A percentile compares a stretch with the other conserved stretches of the same genome.
Evolutionary conservation across 2,113 vertebrate species (phyloP).

Genomic region (Struthidea cinerea): DNA sequence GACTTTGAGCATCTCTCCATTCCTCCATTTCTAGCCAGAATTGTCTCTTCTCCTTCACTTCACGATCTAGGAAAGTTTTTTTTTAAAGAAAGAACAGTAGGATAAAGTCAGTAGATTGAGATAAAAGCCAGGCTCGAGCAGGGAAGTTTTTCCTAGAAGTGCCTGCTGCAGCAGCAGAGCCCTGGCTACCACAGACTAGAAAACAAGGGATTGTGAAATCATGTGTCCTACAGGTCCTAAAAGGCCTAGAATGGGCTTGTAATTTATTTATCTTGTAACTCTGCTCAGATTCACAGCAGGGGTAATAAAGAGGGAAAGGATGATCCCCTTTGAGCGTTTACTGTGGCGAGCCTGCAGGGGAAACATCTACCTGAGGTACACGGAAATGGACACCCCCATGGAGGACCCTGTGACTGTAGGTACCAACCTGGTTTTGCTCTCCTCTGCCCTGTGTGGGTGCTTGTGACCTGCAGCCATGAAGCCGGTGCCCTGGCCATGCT

Average conservation of each 20-base stretch:
- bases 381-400: constrained; percentile 70
- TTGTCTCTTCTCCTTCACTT: not conserved
- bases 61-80: not conserved
- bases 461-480: not conserved
- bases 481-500: not conserved
- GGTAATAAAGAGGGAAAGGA: constrained; percentile 75
- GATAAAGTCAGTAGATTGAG: not conserved
- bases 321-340: constrained; percentile 77
- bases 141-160: not conserved
- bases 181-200: not conserved
- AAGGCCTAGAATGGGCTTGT: not conserved
- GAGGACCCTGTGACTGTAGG: constrained; percentile 78
- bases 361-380: constrained; percentile 78
- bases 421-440: not conserved
- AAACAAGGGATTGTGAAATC: not conserved
- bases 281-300: constrained; percentile 75
- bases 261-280: not conserved
- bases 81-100: not conserved
- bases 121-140: not conserved
- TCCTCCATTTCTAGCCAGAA: not conserved
- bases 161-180: not conserved
- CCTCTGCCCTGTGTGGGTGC: fast-evolving
- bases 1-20: not conserved
- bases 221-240: not conserved
- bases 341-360: constrained; percentile 81